Percentiles rank a stretch among this genome's conserved stretches.
Evolutionary conservation across 2,113 vertebrate species (phyloP).

Genomic region (Larimichthys polyactis): DNA sequence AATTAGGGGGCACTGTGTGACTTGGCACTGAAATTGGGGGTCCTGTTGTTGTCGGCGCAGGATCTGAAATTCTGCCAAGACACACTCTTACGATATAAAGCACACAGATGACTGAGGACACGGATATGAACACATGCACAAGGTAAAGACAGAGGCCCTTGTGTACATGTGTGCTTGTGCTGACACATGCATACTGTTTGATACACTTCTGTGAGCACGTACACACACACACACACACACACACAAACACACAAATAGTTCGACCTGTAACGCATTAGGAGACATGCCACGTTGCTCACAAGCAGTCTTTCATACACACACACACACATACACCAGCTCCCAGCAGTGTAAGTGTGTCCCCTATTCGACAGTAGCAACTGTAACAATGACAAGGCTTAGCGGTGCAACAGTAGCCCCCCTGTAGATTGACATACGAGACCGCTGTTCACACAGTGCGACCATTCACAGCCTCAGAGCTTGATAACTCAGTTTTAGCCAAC

Average conservation of each 20-base stretch:
- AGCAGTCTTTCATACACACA: neutral
- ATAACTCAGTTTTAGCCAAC: constrained; percentile 63
- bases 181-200: constrained; percentile 9
- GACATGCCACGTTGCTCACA: neutral
- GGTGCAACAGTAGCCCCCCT: constrained; percentile 66
- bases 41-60: constrained; percentile 67
- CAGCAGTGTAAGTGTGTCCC: constrained; percentile 49
- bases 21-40: constrained; percentile 71
- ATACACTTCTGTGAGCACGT: neutral
- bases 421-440: constrained; percentile 69
- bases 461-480: constrained; percentile 68
- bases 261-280: constrained; percentile 17
- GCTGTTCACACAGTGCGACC: constrained; percentile 65
- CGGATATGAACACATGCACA: constrained; percentile 44
- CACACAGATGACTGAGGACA: constrained; percentile 51
- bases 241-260: constrained; percentile 13
- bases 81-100: constrained; percentile 39
- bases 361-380: constrained; percentile 79
- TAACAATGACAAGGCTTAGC: constrained; percentile 77
- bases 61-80: constrained; percentile 75
- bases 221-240: constrained; percentile 17
- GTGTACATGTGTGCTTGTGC: constrained; percentile 23
- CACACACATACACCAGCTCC: constrained; percentile 31
- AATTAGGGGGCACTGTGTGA: constrained; percentile 78
- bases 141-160: constrained; percentile 37